phyloP scores from a whole-genome alignment of 2,888 invertebrate species.

The Cataglyphis livida region DNA sequence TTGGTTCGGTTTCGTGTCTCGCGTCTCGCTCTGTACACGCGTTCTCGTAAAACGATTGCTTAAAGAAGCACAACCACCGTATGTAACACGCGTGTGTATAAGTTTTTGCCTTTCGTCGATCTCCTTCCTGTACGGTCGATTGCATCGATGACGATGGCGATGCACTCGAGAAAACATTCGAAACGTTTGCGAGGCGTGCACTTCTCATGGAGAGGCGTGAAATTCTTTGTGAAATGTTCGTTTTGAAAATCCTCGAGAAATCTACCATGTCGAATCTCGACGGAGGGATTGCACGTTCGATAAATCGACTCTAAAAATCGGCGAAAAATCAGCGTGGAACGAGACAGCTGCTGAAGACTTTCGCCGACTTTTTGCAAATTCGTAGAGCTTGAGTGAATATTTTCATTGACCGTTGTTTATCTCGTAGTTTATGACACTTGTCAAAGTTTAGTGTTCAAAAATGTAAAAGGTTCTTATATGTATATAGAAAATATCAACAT shows the following conservation, averaged over 20 bases:
- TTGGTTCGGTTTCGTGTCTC: conserved; percentile 26
- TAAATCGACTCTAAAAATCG: conserved; percentile 62
- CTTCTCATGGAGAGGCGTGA: conserved; percentile 69
- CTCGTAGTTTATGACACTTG: conserved; percentile 3
- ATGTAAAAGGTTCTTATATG: neutral
- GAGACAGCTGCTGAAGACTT: conserved; percentile 68
- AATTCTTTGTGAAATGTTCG: conserved; percentile 57
- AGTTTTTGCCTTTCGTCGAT: conserved; percentile 33
- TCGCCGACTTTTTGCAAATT: conserved; percentile 21
- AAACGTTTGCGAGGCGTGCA: conserved; percentile 19
- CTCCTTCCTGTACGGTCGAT: conserved; percentile 21
- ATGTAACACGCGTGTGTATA: conserved; percentile 1
- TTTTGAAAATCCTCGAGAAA: conserved; percentile 55
- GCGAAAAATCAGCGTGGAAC: conserved; percentile 66
- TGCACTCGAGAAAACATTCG: conserved; percentile 46
- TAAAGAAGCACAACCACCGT: conserved; percentile 26
- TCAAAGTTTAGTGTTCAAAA: neutral
- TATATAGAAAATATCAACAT: neutral
- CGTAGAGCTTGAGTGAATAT: conserved; percentile 16
- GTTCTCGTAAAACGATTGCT: conserved; percentile 32
- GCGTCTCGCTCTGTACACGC: neutral
- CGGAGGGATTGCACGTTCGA: conserved; percentile 55
- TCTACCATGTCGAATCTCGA: conserved; percentile 68
- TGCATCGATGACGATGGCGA: conserved; percentile 35
- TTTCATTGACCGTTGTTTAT: conserved; percentile 55